phyloP scores from a whole-genome alignment of 2,888 invertebrate genomes.

The Iphiclides podalirius region DNA sequence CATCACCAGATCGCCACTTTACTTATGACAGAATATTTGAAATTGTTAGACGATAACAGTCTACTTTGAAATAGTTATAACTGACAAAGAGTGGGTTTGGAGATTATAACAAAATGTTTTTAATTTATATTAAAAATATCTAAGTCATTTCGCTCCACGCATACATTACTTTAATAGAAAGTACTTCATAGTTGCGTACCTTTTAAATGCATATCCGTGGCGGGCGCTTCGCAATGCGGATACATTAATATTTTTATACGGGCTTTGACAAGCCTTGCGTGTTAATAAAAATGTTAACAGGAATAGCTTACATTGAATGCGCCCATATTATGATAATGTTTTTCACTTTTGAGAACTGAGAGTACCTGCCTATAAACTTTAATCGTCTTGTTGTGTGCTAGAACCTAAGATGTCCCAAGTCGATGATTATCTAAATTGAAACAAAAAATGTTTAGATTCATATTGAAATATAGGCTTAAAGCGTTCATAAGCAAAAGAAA shows the following conservation, averaged over 20 bases:
- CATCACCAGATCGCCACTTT: too few species aligned
- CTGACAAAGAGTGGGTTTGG: too few species aligned
- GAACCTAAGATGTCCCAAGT: too few species aligned
- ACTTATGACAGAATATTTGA: too few species aligned
- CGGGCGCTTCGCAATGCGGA: slow-evolving; percentile 32
- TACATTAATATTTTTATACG: slow-evolving; percentile 36
- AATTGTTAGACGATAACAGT: too few species aligned
- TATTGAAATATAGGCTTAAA: too few species aligned
- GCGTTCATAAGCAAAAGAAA: too few species aligned
- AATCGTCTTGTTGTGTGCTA: not conserved
- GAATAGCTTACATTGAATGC: not conserved
- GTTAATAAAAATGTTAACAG: slow-evolving; percentile 43
- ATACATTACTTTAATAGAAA: slow-evolving; percentile 24
- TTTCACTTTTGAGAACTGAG: not conserved
- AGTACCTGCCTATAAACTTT: not conserved
- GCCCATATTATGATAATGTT: not conserved
- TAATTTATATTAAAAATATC: slow-evolving; percentile 7
- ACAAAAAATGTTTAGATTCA: too few species aligned
- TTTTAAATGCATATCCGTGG: slow-evolving; percentile 32
- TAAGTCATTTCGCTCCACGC: slow-evolving; percentile 17
- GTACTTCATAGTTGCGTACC: slow-evolving; percentile 25
- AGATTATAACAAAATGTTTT: too few species aligned
- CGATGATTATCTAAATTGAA: too few species aligned
- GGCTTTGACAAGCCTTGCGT: slow-evolving; percentile 58
- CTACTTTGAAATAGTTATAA: too few species aligned